Conservation (phyloP, 37 sponge, comb jelly and placozoan species). For the Eunapius fragilis region DNA sequence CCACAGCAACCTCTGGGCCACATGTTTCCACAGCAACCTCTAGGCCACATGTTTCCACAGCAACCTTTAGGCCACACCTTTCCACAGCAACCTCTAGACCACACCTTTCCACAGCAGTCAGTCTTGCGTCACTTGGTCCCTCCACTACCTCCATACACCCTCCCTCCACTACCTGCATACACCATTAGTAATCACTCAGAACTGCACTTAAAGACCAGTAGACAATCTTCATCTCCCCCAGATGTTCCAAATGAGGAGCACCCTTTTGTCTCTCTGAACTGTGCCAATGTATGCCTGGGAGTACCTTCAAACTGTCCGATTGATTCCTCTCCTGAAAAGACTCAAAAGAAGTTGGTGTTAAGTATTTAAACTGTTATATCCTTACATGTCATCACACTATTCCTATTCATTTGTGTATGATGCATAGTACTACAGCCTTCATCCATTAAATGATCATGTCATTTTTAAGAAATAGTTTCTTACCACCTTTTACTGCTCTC, state of each 20-base stretch:
- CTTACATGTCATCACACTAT: not conserved
- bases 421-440: not conserved
- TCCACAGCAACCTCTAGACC: not conserved
- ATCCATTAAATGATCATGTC: not conserved
- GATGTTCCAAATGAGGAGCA: conserved; percentile 18
- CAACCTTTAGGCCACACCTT: not conserved
- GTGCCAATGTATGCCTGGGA: conserved; percentile 40
- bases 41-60: not conserved
- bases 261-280: conserved; percentile 37
- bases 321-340: not conserved
- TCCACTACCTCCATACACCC: not conserved
- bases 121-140: not conserved
- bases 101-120: not conserved
- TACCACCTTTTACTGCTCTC: not conserved
- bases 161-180: too few species aligned
- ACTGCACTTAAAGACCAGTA: not conserved
- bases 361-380: conserved; percentile 24
- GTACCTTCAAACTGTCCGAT: conserved; percentile 34
- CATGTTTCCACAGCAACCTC: not conserved
- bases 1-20: too few species aligned
- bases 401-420: not conserved
- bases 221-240: not conserved
- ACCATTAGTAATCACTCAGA: not conserved
- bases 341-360: conserved; percentile 53
- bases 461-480: not conserved